Percentiles rank a stretch among this genome's conserved stretches.
Evolutionary conservation across 2,888 invertebrate genomes (phyloP).

Genomic region (Eupithecia subfuscata): DNA sequence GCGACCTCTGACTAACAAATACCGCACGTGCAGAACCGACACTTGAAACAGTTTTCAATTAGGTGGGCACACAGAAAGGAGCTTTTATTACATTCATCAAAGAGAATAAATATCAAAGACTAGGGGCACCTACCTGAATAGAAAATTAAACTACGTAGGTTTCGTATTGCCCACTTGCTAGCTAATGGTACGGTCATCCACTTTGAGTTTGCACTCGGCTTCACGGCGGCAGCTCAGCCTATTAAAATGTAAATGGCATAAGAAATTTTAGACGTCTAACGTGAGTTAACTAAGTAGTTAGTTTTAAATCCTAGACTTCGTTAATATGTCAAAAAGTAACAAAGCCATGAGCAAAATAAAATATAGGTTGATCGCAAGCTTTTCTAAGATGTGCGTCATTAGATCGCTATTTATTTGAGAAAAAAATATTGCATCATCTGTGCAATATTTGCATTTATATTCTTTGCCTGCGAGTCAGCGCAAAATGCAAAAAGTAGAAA

Average conservation of each 20-base stretch:
- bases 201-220: neutral
- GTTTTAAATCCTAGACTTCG: neutral
- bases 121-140: neutral
- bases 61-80: neutral
- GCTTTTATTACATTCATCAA: neutral
- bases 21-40: constrained; percentile 24
- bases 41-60: neutral
- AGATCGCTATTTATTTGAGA: too few relatives aligned
- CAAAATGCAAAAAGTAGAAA: constrained; percentile 24
- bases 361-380: neutral
- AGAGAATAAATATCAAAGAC: neutral
- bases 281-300: neutral
- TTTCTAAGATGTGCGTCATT: neutral
- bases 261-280: neutral
- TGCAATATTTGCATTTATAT: neutral
- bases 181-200: neutral
- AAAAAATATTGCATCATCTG: constrained; percentile 6
- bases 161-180: neutral
- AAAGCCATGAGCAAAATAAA: neutral
- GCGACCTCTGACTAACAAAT: constrained; percentile 10
- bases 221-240: neutral
- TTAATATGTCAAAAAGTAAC: neutral
- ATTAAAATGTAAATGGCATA: neutral
- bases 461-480: constrained; percentile 24
- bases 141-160: neutral